A percentile compares a stretch with the other conserved stretches of the same genome.
phyloP scores from a whole-genome alignment of 64 coral and sea anemone genomes.

The Acropora yongei region DNA sequence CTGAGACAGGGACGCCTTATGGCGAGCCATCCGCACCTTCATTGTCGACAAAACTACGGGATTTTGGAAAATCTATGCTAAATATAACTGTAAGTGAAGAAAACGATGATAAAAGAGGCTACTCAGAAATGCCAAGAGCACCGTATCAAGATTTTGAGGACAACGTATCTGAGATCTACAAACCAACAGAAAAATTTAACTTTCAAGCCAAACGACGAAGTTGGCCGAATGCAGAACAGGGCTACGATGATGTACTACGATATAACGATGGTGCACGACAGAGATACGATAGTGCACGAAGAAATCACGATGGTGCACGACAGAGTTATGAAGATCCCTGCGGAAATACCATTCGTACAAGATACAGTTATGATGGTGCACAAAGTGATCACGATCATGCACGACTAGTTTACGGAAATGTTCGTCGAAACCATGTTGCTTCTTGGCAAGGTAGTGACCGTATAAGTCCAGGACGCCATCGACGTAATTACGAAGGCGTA shows the following conservation, averaged over 20 bases:
- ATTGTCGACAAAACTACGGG: background rate
- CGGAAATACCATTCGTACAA: background rate
- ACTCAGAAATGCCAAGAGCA: background rate
- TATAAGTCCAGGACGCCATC: background rate
- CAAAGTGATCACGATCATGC: background rate
- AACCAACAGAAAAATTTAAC: background rate
- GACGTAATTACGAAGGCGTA: background rate
- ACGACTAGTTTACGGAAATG: background rate
- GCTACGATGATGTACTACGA: background rate
- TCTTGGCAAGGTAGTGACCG: background rate
- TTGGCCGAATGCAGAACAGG: background rate
- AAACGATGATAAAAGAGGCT: background rate
- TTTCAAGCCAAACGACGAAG: background rate
- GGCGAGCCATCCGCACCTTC: background rate
- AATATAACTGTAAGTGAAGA: background rate
- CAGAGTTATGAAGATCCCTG: background rate
- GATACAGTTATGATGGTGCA: background rate
- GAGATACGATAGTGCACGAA: background rate
- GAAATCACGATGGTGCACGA: background rate
- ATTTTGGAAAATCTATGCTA: slow-evolving; percentile 40
- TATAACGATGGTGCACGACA: background rate
- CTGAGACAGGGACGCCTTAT: background rate
- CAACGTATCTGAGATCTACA: background rate
- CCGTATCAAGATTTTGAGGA: background rate
- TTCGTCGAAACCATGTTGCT: background rate